These are phyloP conservation scores for Spizella passerina DNA, from an alignment of 2,797 vertebrate genomes.

Conservation along the genomic window DNA sequence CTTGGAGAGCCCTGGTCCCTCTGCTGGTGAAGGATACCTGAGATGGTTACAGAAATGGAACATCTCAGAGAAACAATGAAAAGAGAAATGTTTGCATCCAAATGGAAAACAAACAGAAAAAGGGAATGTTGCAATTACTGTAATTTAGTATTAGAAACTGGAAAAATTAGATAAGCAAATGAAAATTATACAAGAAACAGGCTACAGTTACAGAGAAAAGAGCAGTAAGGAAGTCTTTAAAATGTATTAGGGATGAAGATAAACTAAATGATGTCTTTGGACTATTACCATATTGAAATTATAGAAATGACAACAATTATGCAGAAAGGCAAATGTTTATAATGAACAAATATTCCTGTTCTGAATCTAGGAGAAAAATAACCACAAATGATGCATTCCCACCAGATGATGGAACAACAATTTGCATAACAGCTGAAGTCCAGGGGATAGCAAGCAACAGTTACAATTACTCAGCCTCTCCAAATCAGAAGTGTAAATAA, in stretches of 20 bases:
- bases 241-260: not conserved
- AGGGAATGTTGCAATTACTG: not conserved
- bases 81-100: not conserved
- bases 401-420: not conserved
- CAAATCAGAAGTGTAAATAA: not conserved
- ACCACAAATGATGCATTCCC: not conserved
- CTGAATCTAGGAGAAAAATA: slow-evolving; percentile 10
- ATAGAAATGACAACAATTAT: slow-evolving; percentile 21
- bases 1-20: not conserved
- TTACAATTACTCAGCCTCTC: not conserved
- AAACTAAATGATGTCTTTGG: slow-evolving; percentile 11
- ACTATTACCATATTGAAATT: slow-evolving; percentile 32
- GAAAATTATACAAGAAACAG: not conserved
- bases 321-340: slow-evolving; percentile 33
- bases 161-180: slow-evolving; percentile 28
- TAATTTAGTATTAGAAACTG: slow-evolving; percentile 25
- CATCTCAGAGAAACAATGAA: not conserved
- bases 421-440: slow-evolving; percentile 16
- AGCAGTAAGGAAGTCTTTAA: not conserved
- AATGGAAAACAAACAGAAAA: slow-evolving; percentile 14
- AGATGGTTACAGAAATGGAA: not conserved
- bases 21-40: not conserved
- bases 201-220: not conserved
- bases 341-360: slow-evolving; percentile 20
- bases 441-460: not conserved